Conservation (phyloP, 1,140 invertebrate genomes). For the Saccostrea cuccullata region DNA sequence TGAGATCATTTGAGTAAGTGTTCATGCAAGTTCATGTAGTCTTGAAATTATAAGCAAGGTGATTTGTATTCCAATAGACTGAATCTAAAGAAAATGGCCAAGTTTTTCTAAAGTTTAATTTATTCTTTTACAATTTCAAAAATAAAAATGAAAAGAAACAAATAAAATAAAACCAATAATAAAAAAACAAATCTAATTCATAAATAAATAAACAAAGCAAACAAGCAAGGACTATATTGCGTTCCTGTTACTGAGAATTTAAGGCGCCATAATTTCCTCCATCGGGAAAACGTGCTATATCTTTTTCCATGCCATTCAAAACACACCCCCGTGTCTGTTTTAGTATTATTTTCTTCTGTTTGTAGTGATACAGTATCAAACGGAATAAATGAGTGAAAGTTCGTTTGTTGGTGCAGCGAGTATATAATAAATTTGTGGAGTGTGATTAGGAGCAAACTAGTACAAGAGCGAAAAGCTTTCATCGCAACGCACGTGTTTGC, state of each 20-base stretch:
- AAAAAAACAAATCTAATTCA: too few relatives aligned
- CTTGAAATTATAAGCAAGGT: too few relatives aligned
- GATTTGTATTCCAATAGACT: too few relatives aligned
- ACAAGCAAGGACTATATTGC: background rate
- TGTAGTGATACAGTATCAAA: conserved; percentile 18
- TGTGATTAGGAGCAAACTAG: conserved; percentile 33
- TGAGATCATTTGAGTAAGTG: too few relatives aligned
- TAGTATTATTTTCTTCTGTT: conserved; percentile 5
- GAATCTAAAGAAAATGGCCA: too few relatives aligned
- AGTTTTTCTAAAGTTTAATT: too few relatives aligned
- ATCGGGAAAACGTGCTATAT: background rate
- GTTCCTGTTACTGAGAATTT: background rate
- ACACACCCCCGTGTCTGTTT: conserved; percentile 23
- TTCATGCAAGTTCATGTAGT: too few relatives aligned
- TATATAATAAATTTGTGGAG: conserved; percentile 21
- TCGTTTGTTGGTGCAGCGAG: conserved; percentile 34
- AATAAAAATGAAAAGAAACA: too few relatives aligned
- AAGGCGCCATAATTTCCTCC: background rate
- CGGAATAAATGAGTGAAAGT: conserved; percentile 31
- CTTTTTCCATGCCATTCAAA: background rate
- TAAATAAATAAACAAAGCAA: background rate
- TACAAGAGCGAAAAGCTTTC: conserved; percentile 10
- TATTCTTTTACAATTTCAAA: too few relatives aligned
- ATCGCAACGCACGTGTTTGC: conserved; percentile 28
- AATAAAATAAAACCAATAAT: too few relatives aligned